Evolutionary conservation across 2,888 invertebrate genomes (phyloP).

Genomic region (Coleophora deauratella): DNA sequence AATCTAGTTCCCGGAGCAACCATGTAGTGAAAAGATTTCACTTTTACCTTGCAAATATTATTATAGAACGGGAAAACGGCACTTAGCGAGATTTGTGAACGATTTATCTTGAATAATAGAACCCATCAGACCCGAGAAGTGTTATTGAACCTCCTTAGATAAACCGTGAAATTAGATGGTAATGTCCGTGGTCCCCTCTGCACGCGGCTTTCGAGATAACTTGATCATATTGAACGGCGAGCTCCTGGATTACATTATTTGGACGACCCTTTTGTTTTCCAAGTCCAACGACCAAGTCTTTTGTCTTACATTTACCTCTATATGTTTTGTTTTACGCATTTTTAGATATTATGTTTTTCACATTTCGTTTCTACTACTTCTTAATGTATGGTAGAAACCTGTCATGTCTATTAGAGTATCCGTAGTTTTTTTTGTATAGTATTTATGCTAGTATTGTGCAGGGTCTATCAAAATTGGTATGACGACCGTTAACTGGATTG

Average conservation of each 20-base stretch:
- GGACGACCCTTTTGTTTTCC: constrained; percentile 23
- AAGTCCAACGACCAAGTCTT: too few relatives aligned
- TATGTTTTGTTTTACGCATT: constrained; percentile 14
- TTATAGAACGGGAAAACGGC: not conserved
- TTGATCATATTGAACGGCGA: constrained; percentile 26
- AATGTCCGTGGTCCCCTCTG: constrained; percentile 17
- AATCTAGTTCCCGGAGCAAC: constrained; percentile 18
- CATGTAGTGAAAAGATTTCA: constrained; percentile 23
- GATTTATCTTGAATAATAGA: not conserved
- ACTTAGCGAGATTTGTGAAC: not conserved
- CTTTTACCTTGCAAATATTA: not conserved
- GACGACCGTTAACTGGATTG: too few relatives aligned
- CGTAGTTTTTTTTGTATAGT: too few relatives aligned
- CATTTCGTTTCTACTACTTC: too few relatives aligned
- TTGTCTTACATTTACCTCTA: constrained; percentile 25
- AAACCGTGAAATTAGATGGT: constrained; percentile 3
- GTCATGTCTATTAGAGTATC: too few relatives aligned
- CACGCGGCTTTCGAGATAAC: constrained; percentile 29
- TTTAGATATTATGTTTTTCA: too few relatives aligned
- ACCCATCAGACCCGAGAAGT: not conserved
- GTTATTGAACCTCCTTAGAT: constrained; percentile 2
- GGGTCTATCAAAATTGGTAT: too few relatives aligned
- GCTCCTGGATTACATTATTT: constrained; percentile 24
- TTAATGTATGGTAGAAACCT: too few relatives aligned
- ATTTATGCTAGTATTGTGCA: too few relatives aligned